These are phyloP conservation scores for Hypomecis punctinalis DNA, from an alignment of 2,888 invertebrate species.

Conservation along the genomic window DNA sequence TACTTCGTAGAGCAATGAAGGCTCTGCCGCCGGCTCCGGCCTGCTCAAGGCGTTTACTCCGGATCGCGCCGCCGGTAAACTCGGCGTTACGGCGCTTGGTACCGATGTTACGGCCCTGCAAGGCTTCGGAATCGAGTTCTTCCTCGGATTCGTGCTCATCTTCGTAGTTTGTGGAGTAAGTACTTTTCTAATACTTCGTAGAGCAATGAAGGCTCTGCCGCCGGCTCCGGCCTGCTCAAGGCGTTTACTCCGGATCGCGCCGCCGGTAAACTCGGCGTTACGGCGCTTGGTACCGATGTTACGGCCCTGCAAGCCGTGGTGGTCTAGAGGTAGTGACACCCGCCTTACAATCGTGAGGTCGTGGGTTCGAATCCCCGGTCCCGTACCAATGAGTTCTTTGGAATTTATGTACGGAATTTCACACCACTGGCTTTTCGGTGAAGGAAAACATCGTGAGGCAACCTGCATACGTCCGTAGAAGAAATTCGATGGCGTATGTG, in stretches of 20 bases:
- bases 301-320: slow-evolving; percentile 91
- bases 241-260: slow-evolving; percentile 88
- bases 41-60: slow-evolving; percentile 90
- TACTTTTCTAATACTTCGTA: slow-evolving; percentile 27
- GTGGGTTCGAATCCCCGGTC: too few species aligned
- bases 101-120: slow-evolving; percentile 88
- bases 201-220: slow-evolving; percentile 88
- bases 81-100: slow-evolving; percentile 89
- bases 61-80: slow-evolving; percentile 82
- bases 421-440: too few species aligned
- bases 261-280: slow-evolving; percentile 88
- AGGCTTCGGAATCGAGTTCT: slow-evolving; percentile 95
- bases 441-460: too few species aligned
- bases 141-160: slow-evolving; percentile 94
- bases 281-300: slow-evolving; percentile 86
- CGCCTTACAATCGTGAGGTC: too few species aligned
- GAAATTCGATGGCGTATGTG: too few species aligned
- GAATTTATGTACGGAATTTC: too few species aligned
- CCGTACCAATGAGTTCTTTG: too few species aligned
- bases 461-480: too few species aligned
- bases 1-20: slow-evolving; percentile 68
- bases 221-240: slow-evolving; percentile 90
- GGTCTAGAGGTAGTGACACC: too few species aligned
- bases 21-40: slow-evolving; percentile 92
- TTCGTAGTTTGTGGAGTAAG: slow-evolving; percentile 95